Percentiles rank a stretch among this genome's conserved stretches.
phyloP scores from a whole-genome alignment of 2,113 vertebrate species.

The Mugil cephalus region DNA sequence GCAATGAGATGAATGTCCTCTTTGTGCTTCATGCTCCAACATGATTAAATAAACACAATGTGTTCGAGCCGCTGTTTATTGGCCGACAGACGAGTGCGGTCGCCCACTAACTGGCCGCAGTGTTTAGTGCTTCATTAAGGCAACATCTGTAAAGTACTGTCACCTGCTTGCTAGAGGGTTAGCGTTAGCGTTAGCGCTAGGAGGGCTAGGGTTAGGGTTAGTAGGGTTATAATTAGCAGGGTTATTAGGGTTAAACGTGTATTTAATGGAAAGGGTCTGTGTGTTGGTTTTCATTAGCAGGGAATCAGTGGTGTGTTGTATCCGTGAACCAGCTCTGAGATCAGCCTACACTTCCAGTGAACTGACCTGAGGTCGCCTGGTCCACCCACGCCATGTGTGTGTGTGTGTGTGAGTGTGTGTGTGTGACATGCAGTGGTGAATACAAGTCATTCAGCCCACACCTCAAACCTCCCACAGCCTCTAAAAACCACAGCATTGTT shows the following conservation, averaged over 20 bases:
- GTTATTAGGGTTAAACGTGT: neutral
- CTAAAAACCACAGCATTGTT: slow-evolving; percentile 54
- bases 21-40: no score
- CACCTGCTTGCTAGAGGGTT: slow-evolving; percentile 4
- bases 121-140: slow-evolving; percentile 1
- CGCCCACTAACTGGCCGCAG: neutral
- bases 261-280: neutral
- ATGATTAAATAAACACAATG: no score
- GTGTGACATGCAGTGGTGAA: slow-evolving; percentile 27
- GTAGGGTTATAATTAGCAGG: no score
- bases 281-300: slow-evolving; percentile 10
- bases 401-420: slow-evolving; percentile 25
- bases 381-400: slow-evolving; percentile 41
- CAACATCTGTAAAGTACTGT: neutral
- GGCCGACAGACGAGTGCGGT: no score
- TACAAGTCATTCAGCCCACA: slow-evolving; percentile 53
- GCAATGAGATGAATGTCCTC: no score
- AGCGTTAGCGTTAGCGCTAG: no score
- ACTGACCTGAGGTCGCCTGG: slow-evolving; percentile 24
- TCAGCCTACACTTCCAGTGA: slow-evolving; percentile 46
- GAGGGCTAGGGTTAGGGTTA: no score
- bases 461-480: neutral
- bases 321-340: slow-evolving; percentile 30
- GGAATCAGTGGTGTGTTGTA: slow-evolving; percentile 4
- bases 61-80: no score